phyloP scores from a whole-genome alignment of 2,888 invertebrate species.

The Dryocosmus kuriphilus region DNA sequence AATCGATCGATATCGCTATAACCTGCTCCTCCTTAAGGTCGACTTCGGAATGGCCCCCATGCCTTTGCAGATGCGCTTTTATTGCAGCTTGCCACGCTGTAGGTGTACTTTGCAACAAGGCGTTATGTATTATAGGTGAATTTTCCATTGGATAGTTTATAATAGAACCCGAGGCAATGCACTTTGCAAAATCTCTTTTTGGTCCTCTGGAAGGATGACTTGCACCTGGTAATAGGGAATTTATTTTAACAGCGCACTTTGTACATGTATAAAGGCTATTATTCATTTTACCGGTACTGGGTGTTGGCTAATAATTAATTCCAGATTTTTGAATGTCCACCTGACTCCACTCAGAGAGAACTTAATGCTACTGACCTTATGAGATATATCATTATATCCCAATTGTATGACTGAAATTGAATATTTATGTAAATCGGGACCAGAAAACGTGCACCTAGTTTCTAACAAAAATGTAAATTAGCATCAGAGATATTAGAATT shows the following conservation, averaged over 20 bases:
- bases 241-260: constrained; percentile 3
- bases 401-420: no score
- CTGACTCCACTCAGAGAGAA: background rate
- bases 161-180: constrained; percentile 4
- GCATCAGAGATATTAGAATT: background rate
- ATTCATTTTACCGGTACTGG: background rate
- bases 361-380: background rate
- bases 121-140: background rate
- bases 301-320: background rate
- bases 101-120: constrained; percentile 16
- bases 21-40: constrained; percentile 19
- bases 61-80: constrained; percentile 2
- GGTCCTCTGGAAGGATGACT: background rate
- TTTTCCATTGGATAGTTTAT: constrained; percentile 25
- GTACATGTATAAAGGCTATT: background rate
- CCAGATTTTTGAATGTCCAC: background rate
- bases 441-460: background rate
- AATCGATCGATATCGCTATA: constrained; percentile 40
- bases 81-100: constrained; percentile 1
- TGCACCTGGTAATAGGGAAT: constrained; percentile 3
- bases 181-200: constrained; percentile 16
- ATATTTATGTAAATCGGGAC: no score
- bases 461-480: background rate
- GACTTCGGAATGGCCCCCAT: background rate
- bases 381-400: background rate